Evolutionary conservation across 2,888 invertebrate species (phyloP).

Genomic region (Ligdia adustata): DNA sequence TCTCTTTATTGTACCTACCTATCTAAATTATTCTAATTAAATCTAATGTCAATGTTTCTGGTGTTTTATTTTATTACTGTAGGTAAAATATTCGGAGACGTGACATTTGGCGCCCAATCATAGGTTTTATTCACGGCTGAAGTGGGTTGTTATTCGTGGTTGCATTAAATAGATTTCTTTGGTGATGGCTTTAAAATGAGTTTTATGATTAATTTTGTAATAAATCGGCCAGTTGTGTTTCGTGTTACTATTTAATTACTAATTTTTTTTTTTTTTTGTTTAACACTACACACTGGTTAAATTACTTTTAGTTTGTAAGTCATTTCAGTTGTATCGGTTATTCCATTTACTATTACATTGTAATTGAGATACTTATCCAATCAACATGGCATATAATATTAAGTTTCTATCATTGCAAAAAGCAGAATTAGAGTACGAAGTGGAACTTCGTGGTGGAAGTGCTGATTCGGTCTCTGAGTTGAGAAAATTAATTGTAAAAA

Average conservation of each 20-base stretch:
- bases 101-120: not conserved
- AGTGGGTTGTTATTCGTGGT: not conserved
- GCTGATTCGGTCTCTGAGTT: slow-evolving; percentile 28
- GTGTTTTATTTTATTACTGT: too few relatives aligned
- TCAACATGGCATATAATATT: not conserved
- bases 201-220: not conserved
- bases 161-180: not conserved
- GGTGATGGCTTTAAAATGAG: not conserved
- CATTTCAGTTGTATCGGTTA: not conserved
- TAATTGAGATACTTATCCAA: not conserved
- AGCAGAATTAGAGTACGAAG: slow-evolving; percentile 24
- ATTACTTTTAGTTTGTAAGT: too few relatives aligned
- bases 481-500: slow-evolving; percentile 29
- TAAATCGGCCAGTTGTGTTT: not conserved
- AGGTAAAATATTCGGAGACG: too few relatives aligned
- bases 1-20: too few relatives aligned
- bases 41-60: too few relatives aligned
- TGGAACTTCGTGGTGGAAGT: slow-evolving; percentile 24
- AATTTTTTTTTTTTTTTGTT: too few relatives aligned
- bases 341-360: not conserved
- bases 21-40: too few relatives aligned
- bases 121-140: not conserved
- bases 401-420: not conserved
- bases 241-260: not conserved
- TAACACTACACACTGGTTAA: too few relatives aligned